A percentile compares a stretch with the other conserved stretches of the same genome.
Evolutionary conservation across 2,113 vertebrate genomes (phyloP).

Genomic region (Epinephelus cyanopodus): DNA sequence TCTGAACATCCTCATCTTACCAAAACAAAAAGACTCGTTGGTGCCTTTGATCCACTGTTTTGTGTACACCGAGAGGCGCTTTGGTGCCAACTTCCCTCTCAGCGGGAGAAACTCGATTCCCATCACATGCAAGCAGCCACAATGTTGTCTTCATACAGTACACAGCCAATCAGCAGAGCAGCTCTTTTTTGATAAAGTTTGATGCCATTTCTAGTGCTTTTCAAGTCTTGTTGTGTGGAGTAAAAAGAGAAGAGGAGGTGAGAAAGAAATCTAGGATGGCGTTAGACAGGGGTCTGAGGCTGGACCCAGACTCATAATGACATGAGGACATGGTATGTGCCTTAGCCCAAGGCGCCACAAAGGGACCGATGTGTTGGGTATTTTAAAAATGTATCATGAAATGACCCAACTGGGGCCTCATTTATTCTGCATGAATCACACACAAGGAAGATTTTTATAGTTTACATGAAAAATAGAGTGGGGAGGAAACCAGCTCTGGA

Average conservation of each 20-base stretch:
- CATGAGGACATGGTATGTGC: constrained; percentile 43
- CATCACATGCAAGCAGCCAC: constrained; percentile 12
- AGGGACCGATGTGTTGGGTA: constrained; percentile 27
- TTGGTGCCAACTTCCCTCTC: constrained; percentile 41
- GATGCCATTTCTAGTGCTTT: constrained; percentile 20
- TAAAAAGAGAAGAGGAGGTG: constrained; percentile 15
- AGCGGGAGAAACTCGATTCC: constrained; percentile 30
- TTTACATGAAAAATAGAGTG: constrained; percentile 55
- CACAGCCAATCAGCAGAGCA: constrained; percentile 16
- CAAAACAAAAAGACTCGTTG: constrained; percentile 49
- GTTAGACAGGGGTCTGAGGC: constrained; percentile 18
- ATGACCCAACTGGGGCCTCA: constrained; percentile 50
- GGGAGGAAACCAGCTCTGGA: constrained; percentile 6
- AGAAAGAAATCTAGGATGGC: constrained; percentile 11
- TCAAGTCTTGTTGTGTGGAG: not conserved
- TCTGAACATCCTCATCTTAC: constrained; percentile 31
- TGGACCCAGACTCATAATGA: constrained; percentile 37
- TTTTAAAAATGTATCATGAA: constrained; percentile 61
- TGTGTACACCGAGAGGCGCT: constrained; percentile 25
- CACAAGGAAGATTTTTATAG: constrained; percentile 20
- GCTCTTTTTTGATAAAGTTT: not conserved
- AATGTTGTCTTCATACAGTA: not conserved
- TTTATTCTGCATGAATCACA: constrained; percentile 52
- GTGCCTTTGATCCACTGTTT: constrained; percentile 48
- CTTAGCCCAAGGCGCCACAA: constrained; percentile 16